These are phyloP conservation scores for Ptilodon capucinus DNA, from an alignment of 2,888 invertebrate species.

Conservation along the genomic window DNA sequence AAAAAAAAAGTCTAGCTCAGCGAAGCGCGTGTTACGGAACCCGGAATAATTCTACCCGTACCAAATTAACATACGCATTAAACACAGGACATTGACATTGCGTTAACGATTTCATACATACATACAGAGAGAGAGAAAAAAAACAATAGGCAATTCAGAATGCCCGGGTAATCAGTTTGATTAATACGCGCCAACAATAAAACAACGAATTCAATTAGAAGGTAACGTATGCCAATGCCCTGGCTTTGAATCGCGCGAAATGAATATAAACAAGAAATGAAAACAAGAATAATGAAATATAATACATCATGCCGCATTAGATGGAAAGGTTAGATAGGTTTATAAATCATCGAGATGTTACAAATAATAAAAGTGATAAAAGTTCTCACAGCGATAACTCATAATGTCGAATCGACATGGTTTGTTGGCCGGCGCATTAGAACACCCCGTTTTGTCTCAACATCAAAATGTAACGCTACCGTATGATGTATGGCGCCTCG, in stretches of 20 bases:
- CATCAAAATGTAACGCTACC: slow-evolving; percentile 74
- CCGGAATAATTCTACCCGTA: slow-evolving; percentile 52
- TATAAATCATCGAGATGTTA: slow-evolving; percentile 70
- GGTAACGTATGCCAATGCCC: slow-evolving; percentile 93
- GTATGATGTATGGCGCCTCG: slow-evolving; percentile 72
- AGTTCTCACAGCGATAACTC: slow-evolving; percentile 74
- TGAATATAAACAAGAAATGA: slow-evolving; percentile 76
- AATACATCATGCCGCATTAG: slow-evolving; percentile 81
- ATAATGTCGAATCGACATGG: slow-evolving; percentile 69
- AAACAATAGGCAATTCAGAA: slow-evolving; percentile 81
- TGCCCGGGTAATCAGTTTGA: slow-evolving; percentile 80
- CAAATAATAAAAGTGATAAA: slow-evolving; percentile 73
- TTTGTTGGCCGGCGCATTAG: slow-evolving; percentile 64
- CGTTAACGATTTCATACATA: slow-evolving; percentile 76
- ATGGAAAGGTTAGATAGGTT: slow-evolving; percentile 77
- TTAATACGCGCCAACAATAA: slow-evolving; percentile 80
- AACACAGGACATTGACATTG: slow-evolving; percentile 87
- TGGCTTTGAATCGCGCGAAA: slow-evolving; percentile 87
- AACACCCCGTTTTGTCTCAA: slow-evolving; percentile 65
- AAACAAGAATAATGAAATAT: slow-evolving; percentile 76
- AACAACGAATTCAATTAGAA: slow-evolving; percentile 79
- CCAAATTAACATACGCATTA: slow-evolving; percentile 68
- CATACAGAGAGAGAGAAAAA: slow-evolving; percentile 66
- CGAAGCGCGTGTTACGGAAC: slow-evolving; percentile 44
- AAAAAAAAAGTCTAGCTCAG: too few species aligned